Evolutionary conservation across 2,113 vertebrate genomes (phyloP), one percentile per base, ranked within the genome.

Genomic region (Rattus rattus): DNA sequence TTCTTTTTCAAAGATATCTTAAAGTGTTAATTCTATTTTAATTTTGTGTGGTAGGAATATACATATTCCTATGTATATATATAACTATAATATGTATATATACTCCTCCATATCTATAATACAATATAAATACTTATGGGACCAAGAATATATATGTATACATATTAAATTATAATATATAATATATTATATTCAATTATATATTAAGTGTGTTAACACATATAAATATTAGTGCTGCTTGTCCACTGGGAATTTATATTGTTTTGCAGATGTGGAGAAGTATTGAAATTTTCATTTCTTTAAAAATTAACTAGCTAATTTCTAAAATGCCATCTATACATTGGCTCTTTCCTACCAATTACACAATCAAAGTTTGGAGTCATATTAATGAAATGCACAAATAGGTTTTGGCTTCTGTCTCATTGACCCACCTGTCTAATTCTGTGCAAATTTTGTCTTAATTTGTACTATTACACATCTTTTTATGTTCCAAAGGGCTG

Each of bases 301-400:
- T 22, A 73, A 89, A 97, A 56, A 87, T 88, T 70, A 91, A 56
- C 63, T 67, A 72, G 67, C 72, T 79, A 84, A 96, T 84, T 94
- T 92, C 87, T 73, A 52, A 83, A 96, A 93, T 5, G 7, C 3
- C n/a, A 70, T 86, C 75, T 89, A 75, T 88, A 91, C 63, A 89
- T 67, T 26, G 2, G 1, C 16, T 43, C 19, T 81, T 85, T 90
- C 33, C 39, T 33, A 90, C 33, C 91, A 85, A 77, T 70, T 81
- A 88, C 6, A 75, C 59, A 90, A 14, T 61, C 61, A 69, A 33
- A 84, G 24, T 61, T 63, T 83, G 72, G 84, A 92, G 43, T 76
- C 75, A 17, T 52, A 22, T 47, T 43, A 63, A 3, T 10, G 67
- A 65, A 33, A 4, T 28, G 12, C n/a, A 39, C 22, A 36, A 76